Evolutionary conservation across 2,888 invertebrate species (phyloP), one percentile per base, ranked within the genome.

Genomic region (Epistrophe grossulariae): DNA sequence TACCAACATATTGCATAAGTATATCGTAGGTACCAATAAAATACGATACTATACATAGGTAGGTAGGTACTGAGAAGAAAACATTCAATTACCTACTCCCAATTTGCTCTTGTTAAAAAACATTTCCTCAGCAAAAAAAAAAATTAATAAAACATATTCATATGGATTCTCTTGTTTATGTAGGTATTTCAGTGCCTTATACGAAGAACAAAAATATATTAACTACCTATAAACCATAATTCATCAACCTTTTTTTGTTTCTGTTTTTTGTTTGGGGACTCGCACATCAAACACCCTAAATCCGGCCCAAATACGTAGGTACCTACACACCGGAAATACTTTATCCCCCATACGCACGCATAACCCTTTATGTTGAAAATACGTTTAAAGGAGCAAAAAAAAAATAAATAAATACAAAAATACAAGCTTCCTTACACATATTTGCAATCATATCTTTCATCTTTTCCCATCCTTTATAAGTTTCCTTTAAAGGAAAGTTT

Each of bases 61-160:
- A 31, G 6, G 31, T 9, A 9, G 35, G 35, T 35, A 9, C 35
- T 35, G 35, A 35, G 9, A 66, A 24, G 24, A 84, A 79, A 79
- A 79, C 76, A 79, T 79, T 84, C 84, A 79, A 84, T 84, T 84
- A 84, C n/a, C n/a, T n/a, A n/a, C 71, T 79, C 59, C 50, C 62
- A 79, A 79, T 79, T 84, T 84, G 64, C 59, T 84, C 7, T 35
- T 35, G 35, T 35, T 35, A 19, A 50, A 50, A 48, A 50, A 19
- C 13, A 24, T 13, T 24, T 1, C 11, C 19, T 0, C 50, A 11
- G 5, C 4, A 4, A 9, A 11, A 10, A 50, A 19, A 19, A 50
- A 38, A n/a, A 17, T 15, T n/a, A n/a, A n/a, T n/a, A n/a, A n/a
- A n/a, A 10, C 55, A 45, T 13, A 28, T 24, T 13, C 52, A 55